phyloP scores from a whole-genome alignment of 2,888 invertebrate genomes.

The Odontomyia ornata region DNA sequence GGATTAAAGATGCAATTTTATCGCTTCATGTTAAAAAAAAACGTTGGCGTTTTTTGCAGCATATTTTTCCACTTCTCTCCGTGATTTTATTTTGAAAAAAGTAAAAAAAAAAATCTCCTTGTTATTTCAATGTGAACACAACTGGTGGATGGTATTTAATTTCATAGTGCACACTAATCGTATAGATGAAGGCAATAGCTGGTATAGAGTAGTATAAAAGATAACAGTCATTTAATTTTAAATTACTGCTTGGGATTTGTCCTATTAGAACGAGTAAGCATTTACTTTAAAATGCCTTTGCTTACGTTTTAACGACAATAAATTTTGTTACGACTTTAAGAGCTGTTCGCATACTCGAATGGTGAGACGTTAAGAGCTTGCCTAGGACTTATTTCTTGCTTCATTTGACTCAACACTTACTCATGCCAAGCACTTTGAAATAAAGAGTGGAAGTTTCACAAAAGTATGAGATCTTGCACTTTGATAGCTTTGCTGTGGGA shows the following conservation, averaged over 20 bases:
- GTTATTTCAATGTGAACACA: no score
- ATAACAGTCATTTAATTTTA: conserved; percentile 19
- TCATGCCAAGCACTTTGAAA: no score
- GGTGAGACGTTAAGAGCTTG: no score
- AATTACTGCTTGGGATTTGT: not conserved
- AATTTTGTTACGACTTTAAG: conserved; percentile 11
- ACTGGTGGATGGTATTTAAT: not conserved
- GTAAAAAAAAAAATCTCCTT: no score
- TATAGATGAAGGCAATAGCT: not conserved
- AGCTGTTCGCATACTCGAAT: no score
- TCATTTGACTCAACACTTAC: no score
- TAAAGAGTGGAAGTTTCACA: no score
- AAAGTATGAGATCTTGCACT: no score
- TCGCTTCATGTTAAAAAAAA: not conserved
- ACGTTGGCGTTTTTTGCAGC: not conserved
- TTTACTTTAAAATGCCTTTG: conserved; percentile 1
- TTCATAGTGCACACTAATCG: conserved; percentile 18
- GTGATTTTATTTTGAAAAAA: no score
- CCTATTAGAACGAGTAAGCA: not conserved
- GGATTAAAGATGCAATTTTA: not conserved
- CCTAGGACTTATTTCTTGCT: no score
- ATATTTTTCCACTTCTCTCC: not conserved
- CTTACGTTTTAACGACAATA: conserved; percentile 27
- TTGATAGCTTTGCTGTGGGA: no score
- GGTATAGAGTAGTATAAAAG: conserved; percentile 13